Evolutionary conservation across 2,888 invertebrate species (phyloP), one percentile per base, ranked within the genome.

Genomic region (Urechis unicinctus): DNA sequence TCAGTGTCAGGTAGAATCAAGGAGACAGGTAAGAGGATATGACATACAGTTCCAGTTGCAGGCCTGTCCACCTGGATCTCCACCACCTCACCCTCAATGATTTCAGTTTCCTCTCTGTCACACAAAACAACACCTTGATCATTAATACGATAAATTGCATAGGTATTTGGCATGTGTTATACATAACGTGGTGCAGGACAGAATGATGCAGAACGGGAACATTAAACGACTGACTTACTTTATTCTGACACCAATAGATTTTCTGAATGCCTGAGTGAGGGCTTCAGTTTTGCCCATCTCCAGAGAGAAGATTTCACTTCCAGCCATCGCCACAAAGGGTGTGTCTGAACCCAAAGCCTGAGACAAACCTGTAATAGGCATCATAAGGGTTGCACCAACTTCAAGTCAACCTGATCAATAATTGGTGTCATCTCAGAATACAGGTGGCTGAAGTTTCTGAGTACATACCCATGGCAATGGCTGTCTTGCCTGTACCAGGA

Each of bases 221-320:
- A 36, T 36, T 36, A 13, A 13, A 17, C 36, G 13, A 4, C 66
- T 68, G 30, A 81, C 85, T 81, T 77, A 88, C 85, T 90, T 91
- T 62, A 96, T 95, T 66, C 96, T 84, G 1, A 98, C 92, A 1
- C 96, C 97, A 68, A 98, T 97, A 13, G 83, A 82, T 73, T 95
- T 96, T 55, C 97, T 84, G 58, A 98, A 89, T 0, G 97, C 88
- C 77, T 98, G 98, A 0, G 94, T 94, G 2, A 99, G 80, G 0
- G 96, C 96, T 79, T 98, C 98, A 0, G 98, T 98, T 80, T 98
- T 98, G 74, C 95, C 90, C 93, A 99, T 96, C 78, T 98, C 98
- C 60, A 97, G 77, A 0, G 97, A 97, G 78, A 92, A 98, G 59
- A 98, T 95, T 81, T 98, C 98, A 1, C 95, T 95, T 0, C 95